Evolutionary conservation across 92 coral and sea anemone genomes (phyloP).

Genomic region (Hydrozoanthus gracilis): DNA sequence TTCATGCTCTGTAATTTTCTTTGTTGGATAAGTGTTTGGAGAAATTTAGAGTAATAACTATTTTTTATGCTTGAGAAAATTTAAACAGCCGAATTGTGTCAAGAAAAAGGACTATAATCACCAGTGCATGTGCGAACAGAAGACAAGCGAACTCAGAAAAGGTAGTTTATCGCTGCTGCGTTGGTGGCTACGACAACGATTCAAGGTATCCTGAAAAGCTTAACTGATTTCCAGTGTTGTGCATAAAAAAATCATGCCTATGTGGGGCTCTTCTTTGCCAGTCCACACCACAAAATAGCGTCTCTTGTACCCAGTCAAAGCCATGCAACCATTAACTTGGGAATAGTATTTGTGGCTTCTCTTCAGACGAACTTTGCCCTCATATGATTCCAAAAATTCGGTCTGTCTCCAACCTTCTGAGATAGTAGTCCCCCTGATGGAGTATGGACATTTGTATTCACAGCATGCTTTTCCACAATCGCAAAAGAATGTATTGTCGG

Average conservation of each 20-base stretch:
- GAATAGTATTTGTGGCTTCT: constrained; percentile 49
- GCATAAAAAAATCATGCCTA: constrained; percentile 49
- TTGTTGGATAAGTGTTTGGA: neutral
- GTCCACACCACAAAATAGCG: constrained; percentile 59
- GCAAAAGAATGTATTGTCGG: constrained; percentile 56
- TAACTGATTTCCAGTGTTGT: constrained; percentile 3
- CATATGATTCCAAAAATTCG: constrained; percentile 46
- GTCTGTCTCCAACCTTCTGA: constrained; percentile 40
- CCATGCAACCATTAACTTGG: constrained; percentile 70
- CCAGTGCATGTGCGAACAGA: neutral
- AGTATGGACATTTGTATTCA: constrained; percentile 61
- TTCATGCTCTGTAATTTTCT: neutral
- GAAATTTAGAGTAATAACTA: neutral
- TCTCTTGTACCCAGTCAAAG: constrained; percentile 38
- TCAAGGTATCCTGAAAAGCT: neutral
- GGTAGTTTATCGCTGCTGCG: constrained; percentile 12
- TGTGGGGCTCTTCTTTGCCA: constrained; percentile 36
- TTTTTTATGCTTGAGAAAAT: neutral
- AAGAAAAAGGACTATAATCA: too few relatives aligned
- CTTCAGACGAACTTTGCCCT: constrained; percentile 42
- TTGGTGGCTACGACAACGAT: neutral
- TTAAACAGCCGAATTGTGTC: too few relatives aligned
- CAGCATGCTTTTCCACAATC: constrained; percentile 42
- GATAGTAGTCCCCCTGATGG: constrained; percentile 29
- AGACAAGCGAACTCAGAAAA: neutral